phyloP scores from a whole-genome alignment of 2,113 vertebrate species.

The human (Homo sapiens) region DNA sequence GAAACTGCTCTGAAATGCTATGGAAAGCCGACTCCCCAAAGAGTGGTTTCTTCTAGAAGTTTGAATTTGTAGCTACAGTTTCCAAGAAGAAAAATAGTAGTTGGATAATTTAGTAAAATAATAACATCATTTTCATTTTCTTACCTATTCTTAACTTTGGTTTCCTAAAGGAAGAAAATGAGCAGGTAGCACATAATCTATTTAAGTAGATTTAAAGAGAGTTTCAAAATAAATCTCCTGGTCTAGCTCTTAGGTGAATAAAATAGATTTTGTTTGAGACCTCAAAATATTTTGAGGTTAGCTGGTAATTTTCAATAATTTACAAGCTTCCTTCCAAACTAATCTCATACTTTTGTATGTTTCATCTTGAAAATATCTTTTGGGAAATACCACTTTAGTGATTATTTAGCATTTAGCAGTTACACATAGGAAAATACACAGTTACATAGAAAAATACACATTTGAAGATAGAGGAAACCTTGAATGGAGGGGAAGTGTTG shows the following conservation, averaged over 20 bases:
- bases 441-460: neutral
- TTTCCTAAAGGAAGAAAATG: constrained; percentile 79
- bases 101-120: constrained; percentile 69
- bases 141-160: constrained; percentile 78
- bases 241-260: constrained; percentile 46
- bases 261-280: constrained; percentile 53
- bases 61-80: constrained; percentile 44
- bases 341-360: constrained; percentile 50
- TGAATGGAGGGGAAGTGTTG: neutral
- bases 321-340: constrained; percentile 58
- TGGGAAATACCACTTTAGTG: constrained; percentile 40
- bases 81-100: constrained; percentile 47
- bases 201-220: constrained; percentile 30
- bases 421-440: constrained; percentile 15
- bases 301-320: constrained; percentile 56
- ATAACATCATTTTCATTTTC: constrained; percentile 60
- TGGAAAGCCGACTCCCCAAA: constrained; percentile 50
- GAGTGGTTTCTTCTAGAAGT: constrained; percentile 42
- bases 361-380: constrained; percentile 59
- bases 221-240: constrained; percentile 39
- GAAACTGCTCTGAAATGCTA: constrained; percentile 27
- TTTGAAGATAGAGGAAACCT: constrained; percentile 24
- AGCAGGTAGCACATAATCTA: neutral
- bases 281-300: constrained; percentile 57
- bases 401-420: constrained; percentile 15